Percentiles rank a stretch among this genome's conserved stretches.
These are phyloP conservation scores for Corythornis cristatus DNA, from an alignment of 2,113 vertebrate genomes.

Conservation along the genomic window DNA sequence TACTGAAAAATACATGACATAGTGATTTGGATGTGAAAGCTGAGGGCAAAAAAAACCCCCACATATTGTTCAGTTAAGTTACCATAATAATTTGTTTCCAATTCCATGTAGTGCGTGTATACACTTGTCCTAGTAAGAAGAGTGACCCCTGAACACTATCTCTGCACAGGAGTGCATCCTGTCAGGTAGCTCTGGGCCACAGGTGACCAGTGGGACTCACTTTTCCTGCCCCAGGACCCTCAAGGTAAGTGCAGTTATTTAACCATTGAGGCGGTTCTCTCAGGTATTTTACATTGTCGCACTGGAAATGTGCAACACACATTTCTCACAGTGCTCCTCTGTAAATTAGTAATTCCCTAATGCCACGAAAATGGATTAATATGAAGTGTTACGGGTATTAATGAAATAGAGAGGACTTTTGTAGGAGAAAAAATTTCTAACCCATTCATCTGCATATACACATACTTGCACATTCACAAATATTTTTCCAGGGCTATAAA, in stretches of 20 bases:
- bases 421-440: neutral
- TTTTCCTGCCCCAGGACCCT: neutral
- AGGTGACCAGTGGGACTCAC: neutral
- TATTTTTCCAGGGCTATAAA: neutral
- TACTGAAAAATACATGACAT: neutral
- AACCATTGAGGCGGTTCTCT: fast-evolving
- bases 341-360: neutral
- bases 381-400: neutral
- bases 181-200: neutral
- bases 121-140: neutral
- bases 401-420: neutral
- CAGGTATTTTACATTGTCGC: neutral
- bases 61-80: neutral
- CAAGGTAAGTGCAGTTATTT: fast-evolving
- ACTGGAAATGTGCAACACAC: neutral
- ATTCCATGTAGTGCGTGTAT: too few relatives aligned
- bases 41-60: neutral
- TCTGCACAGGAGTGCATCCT: fast-evolving
- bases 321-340: neutral
- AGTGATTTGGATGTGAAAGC: neutral
- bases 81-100: neutral
- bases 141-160: neutral
- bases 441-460: neutral
- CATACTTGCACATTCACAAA: neutral
- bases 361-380: neutral